These are phyloP conservation scores for Hippopotamyrus pictus DNA, from an alignment of 2,797 vertebrate species.

Conservation along the genomic window DNA sequence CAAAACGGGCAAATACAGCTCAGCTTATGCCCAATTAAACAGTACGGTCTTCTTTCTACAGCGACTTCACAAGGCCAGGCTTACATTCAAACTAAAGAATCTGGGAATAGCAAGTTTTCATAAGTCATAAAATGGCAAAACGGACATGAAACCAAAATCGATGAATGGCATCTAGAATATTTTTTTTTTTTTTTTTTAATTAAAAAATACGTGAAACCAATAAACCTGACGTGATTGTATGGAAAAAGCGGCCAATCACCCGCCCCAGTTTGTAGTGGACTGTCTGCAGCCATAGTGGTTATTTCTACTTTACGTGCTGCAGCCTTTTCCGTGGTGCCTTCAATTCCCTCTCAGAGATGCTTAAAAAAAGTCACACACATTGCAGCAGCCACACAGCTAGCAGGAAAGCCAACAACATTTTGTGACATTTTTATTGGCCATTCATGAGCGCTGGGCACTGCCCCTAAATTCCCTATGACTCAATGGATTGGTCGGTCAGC, in stretches of 20 bases:
- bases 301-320: background rate
- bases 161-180: background rate
- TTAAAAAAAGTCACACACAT: background rate
- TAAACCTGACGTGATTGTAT: background rate
- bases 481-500: background rate
- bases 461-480: background rate
- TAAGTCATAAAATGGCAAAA: background rate
- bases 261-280: background rate
- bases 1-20: background rate
- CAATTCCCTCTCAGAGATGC: background rate
- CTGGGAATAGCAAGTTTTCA: background rate
- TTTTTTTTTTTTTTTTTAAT: too few species aligned
- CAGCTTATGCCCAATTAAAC: background rate
- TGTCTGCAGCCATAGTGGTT: background rate
- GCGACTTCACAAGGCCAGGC: background rate
- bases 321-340: background rate
- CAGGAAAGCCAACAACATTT: background rate
- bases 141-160: background rate
- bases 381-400: background rate
- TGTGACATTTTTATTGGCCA: background rate
- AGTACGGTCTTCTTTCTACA: background rate
- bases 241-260: background rate
- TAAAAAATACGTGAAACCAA: background rate
- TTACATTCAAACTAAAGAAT: background rate
- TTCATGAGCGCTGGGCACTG: background rate